phyloP scores from a whole-genome alignment of 2,888 invertebrate genomes.

The Resseliella maxima region DNA sequence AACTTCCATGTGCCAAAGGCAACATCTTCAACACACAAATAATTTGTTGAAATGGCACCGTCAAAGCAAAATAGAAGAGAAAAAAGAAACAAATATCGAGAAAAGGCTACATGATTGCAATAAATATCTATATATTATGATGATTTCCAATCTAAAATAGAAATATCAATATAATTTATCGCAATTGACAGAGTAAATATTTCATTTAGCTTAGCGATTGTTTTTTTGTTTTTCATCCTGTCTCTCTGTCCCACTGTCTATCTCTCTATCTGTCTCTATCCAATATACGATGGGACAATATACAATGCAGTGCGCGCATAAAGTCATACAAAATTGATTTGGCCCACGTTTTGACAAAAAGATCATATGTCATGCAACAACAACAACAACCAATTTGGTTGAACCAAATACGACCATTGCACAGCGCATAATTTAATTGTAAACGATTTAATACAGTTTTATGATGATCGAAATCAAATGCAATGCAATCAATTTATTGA shows the following conservation, averaged over 20 bases:
- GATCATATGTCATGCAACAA: background rate
- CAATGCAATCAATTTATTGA: background rate
- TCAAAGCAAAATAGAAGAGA: background rate
- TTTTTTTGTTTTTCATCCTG: background rate
- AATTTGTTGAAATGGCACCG: slow-evolving; percentile 12
- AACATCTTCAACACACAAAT: background rate
- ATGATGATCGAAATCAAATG: background rate
- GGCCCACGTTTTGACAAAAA: slow-evolving; percentile 43
- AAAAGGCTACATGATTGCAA: background rate
- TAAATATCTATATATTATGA: background rate
- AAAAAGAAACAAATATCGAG: background rate
- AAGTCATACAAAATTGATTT: slow-evolving; percentile 14
- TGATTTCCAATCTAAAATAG: slow-evolving; percentile 16
- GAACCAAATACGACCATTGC: background rate
- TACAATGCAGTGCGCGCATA: too few relatives aligned
- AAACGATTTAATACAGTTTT: slow-evolving; percentile 7
- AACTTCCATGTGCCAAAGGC: background rate
- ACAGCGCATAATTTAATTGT: background rate
- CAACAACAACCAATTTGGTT: background rate
- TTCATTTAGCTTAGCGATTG: background rate
- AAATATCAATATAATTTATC: slow-evolving; percentile 46
- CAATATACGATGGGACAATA: too few relatives aligned
- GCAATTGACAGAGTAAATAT: slow-evolving; percentile 11
- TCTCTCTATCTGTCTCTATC: background rate
- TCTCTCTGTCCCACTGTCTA: background rate